Evolutionary conservation across 2,113 vertebrate genomes (phyloP).

Genomic region (Perca fluviatilis): DNA sequence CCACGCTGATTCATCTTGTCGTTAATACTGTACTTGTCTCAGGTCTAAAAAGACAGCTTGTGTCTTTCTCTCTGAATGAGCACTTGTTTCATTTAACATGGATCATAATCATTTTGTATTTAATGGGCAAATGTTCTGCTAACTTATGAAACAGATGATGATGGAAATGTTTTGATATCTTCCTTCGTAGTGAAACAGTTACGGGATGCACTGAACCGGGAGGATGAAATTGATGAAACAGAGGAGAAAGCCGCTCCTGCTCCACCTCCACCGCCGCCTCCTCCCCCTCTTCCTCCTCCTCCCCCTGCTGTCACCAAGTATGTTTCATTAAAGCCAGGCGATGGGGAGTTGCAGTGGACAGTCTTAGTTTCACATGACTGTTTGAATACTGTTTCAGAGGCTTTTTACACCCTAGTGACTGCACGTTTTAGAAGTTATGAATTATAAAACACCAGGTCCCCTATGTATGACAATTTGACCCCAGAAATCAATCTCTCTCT

Average conservation of each 20-base stretch:
- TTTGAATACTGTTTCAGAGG: slow-evolving; percentile 6
- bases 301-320: slow-evolving; percentile 55
- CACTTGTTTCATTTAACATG: not conserved
- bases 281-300: slow-evolving; percentile 56
- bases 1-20: not conserved
- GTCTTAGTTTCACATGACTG: not conserved
- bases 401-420: not conserved
- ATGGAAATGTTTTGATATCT: not conserved
- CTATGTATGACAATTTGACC: not conserved
- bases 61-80: not conserved
- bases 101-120: not conserved
- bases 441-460: not conserved
- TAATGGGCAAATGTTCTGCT: not conserved
- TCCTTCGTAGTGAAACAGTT: slow-evolving; percentile 68
- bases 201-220: slow-evolving; percentile 34
- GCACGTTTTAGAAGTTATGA: not conserved
- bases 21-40: not conserved
- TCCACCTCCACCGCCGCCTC: slow-evolving; percentile 52
- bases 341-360: not conserved
- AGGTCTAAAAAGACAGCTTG: not conserved
- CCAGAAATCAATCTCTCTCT: not conserved
- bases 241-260: not conserved
- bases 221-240: not conserved
- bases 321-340: slow-evolving; percentile 3
- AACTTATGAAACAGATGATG: not conserved